Percentiles rank a stretch among this genome's conserved stretches.
Conservation (phyloP, 2,888 invertebrate species). For the Tyria jacobaeae region DNA sequence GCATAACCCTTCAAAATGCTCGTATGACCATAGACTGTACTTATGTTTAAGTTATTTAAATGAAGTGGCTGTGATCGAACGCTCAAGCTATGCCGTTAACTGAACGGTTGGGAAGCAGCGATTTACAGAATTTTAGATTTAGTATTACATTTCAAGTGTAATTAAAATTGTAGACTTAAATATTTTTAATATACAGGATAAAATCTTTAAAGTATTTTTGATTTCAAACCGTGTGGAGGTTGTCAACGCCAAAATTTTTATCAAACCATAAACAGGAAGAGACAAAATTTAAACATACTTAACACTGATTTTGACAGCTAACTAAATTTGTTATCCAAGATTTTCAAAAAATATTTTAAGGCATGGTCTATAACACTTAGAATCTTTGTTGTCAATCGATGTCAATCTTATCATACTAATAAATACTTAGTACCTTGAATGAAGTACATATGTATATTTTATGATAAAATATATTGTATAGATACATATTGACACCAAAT, state of each 20-base stretch:
- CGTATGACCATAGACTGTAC: slow-evolving; percentile 62
- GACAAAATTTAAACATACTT: neutral
- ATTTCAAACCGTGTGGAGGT: slow-evolving; percentile 17
- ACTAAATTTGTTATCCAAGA: neutral
- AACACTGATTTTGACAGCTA: neutral
- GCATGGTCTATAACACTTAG: too few species aligned
- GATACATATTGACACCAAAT: neutral
- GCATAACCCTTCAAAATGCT: slow-evolving; percentile 59
- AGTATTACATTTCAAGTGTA: slow-evolving; percentile 40
- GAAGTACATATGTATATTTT: neutral
- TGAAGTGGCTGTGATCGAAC: slow-evolving; percentile 82
- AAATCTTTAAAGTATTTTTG: slow-evolving; percentile 31
- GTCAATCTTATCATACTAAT: neutral
- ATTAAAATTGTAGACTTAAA: slow-evolving; percentile 32
- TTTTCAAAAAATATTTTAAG: too few species aligned
- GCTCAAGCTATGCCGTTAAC: slow-evolving; percentile 66
- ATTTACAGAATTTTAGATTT: slow-evolving; percentile 64
- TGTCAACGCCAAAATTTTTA: neutral
- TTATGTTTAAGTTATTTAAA: slow-evolving; percentile 67
- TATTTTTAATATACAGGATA: slow-evolving; percentile 36
- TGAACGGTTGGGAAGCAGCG: slow-evolving; percentile 63
- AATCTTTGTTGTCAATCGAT: neutral
- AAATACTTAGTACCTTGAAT: neutral
- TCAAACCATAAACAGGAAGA: slow-evolving; percentile 12
- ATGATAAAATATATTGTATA: neutral